phyloP scores from a whole-genome alignment of 1,140 invertebrate genomes.

The Holotrichia oblita region DNA sequence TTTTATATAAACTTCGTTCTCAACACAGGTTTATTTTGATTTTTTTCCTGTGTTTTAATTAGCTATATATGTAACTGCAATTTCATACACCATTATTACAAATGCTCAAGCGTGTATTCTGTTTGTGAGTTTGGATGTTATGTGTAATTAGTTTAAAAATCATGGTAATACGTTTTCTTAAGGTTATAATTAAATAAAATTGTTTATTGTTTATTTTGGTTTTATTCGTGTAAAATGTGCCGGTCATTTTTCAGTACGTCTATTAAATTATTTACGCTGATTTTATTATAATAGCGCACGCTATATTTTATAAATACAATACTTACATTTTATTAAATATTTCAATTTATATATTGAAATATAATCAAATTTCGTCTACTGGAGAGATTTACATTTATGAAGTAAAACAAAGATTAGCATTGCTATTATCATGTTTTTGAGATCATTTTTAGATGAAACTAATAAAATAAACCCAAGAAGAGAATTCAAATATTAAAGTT shows the following conservation, averaged over 20 bases:
- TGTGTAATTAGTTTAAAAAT: neutral
- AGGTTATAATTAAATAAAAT: conserved; percentile 19
- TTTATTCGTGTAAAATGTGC: neutral
- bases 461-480: no score
- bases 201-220: conserved; percentile 24
- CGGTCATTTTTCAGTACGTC: neutral
- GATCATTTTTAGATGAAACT: no score
- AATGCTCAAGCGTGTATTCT: neutral
- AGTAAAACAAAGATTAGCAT: no score
- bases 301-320: neutral
- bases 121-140: neutral
- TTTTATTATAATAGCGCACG: neutral
- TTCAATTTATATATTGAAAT: no score
- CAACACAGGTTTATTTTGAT: conserved; percentile 16
- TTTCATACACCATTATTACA: conserved; percentile 29
- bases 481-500: no score
- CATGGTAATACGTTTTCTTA: neutral
- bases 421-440: no score
- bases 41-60: conserved; percentile 9
- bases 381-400: no score
- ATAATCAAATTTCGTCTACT: no score
- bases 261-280: neutral
- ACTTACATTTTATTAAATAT: neutral
- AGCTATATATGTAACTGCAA: neutral
- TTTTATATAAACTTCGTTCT: conserved; percentile 5